Evolutionary conservation across 1,140 invertebrate genomes (phyloP), one percentile per base, ranked within the genome.

Genomic region (Odontomachus brunneus): DNA sequence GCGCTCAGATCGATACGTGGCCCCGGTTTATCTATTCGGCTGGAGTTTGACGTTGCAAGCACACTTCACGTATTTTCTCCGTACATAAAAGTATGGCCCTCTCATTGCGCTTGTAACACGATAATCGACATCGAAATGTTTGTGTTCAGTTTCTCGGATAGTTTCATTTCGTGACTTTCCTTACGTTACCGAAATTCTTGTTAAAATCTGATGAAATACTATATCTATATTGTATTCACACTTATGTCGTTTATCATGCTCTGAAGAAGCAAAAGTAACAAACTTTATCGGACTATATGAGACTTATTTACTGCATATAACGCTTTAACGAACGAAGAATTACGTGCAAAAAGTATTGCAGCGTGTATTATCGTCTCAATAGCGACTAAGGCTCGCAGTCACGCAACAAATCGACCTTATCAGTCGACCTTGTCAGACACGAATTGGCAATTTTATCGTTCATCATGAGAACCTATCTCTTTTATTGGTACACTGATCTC

Each of bases 1-100:
- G 82, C 85, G 69, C 66, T 65, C 51, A 80, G 88, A 91, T 91
- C 90, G 90, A 91, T 91, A 91, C 87, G 55, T 66, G 65, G 72
- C 84, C 55, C 78, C 75, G 82, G 85, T 84, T 86, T 55, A 53
- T 67, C 72, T 60, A 84, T 84, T 69, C 83, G n/a, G 48, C n/a
- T 29, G 59, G 22, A 33, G 15, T 48, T 29, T 24, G 51, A 14
- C 51, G 26, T 48, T 29, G 75, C 65, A 48, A 33, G 51, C 53
- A 29, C 71, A 19, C 75, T 59, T 24, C 51, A 2, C 14, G 33
- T 69, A 71, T 71, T 63, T 22, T 26, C 65, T 14, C 57, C 3
- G 24, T 69, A 59, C 69, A 51, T 15, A 57, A 59, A 80, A 57
- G 12, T 48, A 80, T 15, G 22, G n/a, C 51, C 12, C 33, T 48